Base-by-base conservation (phyloP, 2,113 vertebrate species). In the Oryzias javanicus region DNA sequence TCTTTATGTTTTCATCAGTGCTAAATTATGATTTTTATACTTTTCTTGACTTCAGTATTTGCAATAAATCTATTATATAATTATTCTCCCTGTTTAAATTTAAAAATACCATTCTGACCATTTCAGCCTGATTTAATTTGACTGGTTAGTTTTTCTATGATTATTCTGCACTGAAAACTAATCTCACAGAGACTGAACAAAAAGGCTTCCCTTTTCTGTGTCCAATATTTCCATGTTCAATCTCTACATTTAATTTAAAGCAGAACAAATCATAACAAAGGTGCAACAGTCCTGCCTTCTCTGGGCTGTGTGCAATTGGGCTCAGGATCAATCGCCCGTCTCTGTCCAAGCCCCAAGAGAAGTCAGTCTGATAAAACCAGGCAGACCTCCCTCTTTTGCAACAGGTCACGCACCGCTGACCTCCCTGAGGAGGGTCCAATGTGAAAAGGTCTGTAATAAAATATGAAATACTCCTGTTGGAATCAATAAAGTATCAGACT, bases 391-490 rank as follows among this genome's bases (percentile, higher is more conserved):
- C 45, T 42, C 46, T 67, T 74, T 74, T 64, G 19, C 55, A 60
- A 61, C 49, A 72, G 47, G 61, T 67, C 55, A 53, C 16, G 64
- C 59, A 64, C 53, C 35, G 27, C 29, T 76, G 56, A 70, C 61
- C 49, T 66, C 49, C 49, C 58, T 51, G 12, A 42, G 68, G 59
- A 64, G 27, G 17, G 12, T 24, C 47, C n/a, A 12, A 8, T 41
- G 15, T 61, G 27, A 53, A 67, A 63, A 64, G n/a, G 14, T 52
- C 59, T 64, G 42, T 49, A 64, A 53, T 47, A 12, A 52, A 40
- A 18, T n/a, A 55, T 57, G 40, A 66, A 47, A 59, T 24, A 63
- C 54, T 47, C 19, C 14, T 52, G 19, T 16, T 29, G 15, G 62
- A 68, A 70, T 70, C 55, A 56, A 72, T 70, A 62, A 62, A 50